Base-by-base conservation (phyloP, 2,797 vertebrate genomes). In the Argentina silus region DNA sequence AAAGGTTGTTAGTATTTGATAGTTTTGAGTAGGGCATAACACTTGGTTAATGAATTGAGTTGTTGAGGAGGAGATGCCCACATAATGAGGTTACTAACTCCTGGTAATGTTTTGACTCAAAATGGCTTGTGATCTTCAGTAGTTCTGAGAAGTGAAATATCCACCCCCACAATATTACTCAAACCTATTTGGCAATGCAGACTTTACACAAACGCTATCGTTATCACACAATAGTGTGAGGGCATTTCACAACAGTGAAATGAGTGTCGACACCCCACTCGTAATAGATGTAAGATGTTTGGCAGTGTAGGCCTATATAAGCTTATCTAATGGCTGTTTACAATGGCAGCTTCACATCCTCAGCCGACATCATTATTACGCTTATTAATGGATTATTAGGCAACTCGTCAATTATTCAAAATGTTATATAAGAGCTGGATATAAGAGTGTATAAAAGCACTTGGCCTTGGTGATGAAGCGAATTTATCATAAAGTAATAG, bases 111-210 rank as follows among this genome's bases (percentile, higher is more conserved):
- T 61, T 15, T 61, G 27, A 42, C 59, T 61, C 12, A 45, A 19
- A 7, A 62, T 43, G 44, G 53, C 63, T 77, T 36, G 61, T 74
- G 74, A 74, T 74, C 67, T 59, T 67, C 21, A 43, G 70, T 70
- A 76, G 44, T 63, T 67, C 64, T 77, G 59, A 74, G 53, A 50
- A 27, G 42, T 82, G 68, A 73, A 73, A 79, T 76, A 43, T n/a
- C 70, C 60, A 51, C 47, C 66, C 14, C 14, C 61, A 62, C 15
- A 3, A 14, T 27, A 51, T 15, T 17, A 42, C 45, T 51, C n/a
- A 71, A 51, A 71, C 44, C 3, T 1, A 42, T 27, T 70, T 17
- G 19, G 21, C 1, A 27, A 48, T 47, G 12, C 3, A 36, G 17
- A 17, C 21, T 64, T 63, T 21, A 65, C 19, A 65, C 63, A 67